Conservation (phyloP, 2,113 vertebrate genomes). For the Cephalopterus ornatus region DNA sequence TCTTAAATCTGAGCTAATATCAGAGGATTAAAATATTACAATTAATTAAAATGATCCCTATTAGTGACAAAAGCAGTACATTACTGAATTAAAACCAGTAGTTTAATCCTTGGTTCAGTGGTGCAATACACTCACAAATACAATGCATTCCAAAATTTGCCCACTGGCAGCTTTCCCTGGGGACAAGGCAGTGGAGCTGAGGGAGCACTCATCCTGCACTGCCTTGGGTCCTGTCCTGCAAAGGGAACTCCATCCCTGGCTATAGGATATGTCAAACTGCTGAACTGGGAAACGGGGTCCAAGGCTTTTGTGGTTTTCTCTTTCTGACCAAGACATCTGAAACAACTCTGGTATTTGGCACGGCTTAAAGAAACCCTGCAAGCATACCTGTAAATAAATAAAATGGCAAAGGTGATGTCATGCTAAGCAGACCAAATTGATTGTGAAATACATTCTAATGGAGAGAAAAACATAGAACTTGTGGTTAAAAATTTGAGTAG, state of each 20-base stretch:
- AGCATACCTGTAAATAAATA: background rate
- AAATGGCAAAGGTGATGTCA: background rate
- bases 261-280: no score
- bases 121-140: background rate
- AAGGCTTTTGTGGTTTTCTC: background rate
- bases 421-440: background rate
- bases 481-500: background rate
- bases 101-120: background rate
- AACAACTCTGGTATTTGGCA: no score
- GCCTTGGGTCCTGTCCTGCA: fast-evolving
- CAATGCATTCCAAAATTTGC: fast-evolving
- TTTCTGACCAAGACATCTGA: background rate
- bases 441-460: background rate
- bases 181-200: background rate
- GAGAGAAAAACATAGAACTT: background rate
- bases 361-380: background rate
- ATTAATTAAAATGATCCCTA: background rate
- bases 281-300: background rate
- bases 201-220: fast-evolving
- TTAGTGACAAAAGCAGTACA: background rate
- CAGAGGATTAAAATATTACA: background rate
- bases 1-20: background rate
- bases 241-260: no score
- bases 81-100: background rate
- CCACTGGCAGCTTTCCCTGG: background rate